Evolutionary conservation across 1,140 invertebrate species (phyloP), one percentile per base, ranked within the genome.

Genomic region (Drosophila ogumai): DNA sequence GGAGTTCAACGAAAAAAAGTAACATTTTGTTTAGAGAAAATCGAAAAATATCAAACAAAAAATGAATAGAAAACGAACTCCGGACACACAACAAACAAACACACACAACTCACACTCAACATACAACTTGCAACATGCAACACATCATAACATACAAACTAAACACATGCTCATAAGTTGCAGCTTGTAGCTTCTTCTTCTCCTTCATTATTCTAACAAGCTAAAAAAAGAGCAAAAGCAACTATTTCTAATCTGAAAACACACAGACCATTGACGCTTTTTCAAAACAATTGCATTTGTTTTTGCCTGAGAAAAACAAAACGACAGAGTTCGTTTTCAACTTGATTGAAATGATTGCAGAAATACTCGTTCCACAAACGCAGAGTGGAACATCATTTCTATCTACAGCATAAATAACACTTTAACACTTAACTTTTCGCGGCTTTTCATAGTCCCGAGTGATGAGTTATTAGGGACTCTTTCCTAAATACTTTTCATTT

Each of bases 281-380:
- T 90, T 90, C 61, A 74, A 79, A 87, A 90, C 85, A 87, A 90
- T 72, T 90, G 86, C 86, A 90, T 90, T 90, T 90, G 82, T 87
- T 90, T 87, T 75, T 86, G 73, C 68, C 77, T 68, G 56, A 79
- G 66, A 66, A 56, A 79, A 66, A 78, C 69, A 59, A 71, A 60
- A 82, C 58, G 56, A 73, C 60, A 22, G 22, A 74, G 79, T 65
- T 88, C 64, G 66, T 66, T 56, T 50, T 57, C 65, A 75, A 74
- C 69, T 52, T 74, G 40, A 76, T 47, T 75, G 64, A 76, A 54
- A 82, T 66, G 55, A 72, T 79, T 75, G 63, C 63, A 66, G 66
- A 76, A 88, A 82, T 90, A 75, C 81, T 90, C 81, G 78, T 81
- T 82, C 79, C 67, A 87, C 69, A 75, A 57, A 65, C 55, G 19